Percentiles rank a stretch among this genome's conserved stretches.
These are phyloP conservation scores for Hozukius guyotensis DNA, from an alignment of 2,797 vertebrate species.

Conservation along the genomic window DNA sequence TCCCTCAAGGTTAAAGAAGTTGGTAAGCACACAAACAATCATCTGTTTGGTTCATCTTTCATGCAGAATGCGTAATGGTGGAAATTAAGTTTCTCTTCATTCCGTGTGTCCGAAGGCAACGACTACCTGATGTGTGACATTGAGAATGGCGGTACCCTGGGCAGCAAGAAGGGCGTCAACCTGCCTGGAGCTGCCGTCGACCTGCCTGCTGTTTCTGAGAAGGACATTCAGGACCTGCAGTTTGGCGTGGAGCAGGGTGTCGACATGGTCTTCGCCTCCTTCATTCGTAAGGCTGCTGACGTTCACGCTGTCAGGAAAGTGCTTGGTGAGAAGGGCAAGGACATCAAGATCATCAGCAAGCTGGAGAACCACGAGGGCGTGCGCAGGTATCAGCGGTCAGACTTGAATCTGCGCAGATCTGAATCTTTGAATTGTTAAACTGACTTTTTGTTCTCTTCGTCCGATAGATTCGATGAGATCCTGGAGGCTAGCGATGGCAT, in stretches of 20 bases:
- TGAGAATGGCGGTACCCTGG: slow-evolving; percentile 92
- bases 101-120: slow-evolving; percentile 77
- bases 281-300: slow-evolving; percentile 95
- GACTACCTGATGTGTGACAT: slow-evolving; percentile 89
- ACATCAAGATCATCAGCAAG: slow-evolving; percentile 99
- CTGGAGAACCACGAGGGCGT: slow-evolving; percentile 99
- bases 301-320: slow-evolving; percentile 93
- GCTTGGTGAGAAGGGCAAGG: slow-evolving; percentile 95
- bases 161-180: slow-evolving; percentile 99
- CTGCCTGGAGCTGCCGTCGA: slow-evolving; percentile 94
- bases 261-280: slow-evolving; percentile 98
- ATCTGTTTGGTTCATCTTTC: background rate
- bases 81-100: background rate
- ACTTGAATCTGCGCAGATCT: background rate
- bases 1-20: slow-evolving; percentile 91
- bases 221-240: slow-evolving; percentile 94
- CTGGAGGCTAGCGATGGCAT: slow-evolving; percentile 98
- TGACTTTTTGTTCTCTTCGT: background rate
- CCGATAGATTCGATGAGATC: slow-evolving; percentile 95
- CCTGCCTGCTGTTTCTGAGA: slow-evolving; percentile 93
- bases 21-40: slow-evolving; percentile 77
- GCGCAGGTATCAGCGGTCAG: slow-evolving; percentile 81
- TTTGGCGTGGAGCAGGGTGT: slow-evolving; percentile 96
- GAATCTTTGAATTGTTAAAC: background rate
- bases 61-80: background rate